These are phyloP conservation scores for Drosophila simulans DNA, from an alignment of 1,140 invertebrate genomes.

Conservation along the genomic window DNA sequence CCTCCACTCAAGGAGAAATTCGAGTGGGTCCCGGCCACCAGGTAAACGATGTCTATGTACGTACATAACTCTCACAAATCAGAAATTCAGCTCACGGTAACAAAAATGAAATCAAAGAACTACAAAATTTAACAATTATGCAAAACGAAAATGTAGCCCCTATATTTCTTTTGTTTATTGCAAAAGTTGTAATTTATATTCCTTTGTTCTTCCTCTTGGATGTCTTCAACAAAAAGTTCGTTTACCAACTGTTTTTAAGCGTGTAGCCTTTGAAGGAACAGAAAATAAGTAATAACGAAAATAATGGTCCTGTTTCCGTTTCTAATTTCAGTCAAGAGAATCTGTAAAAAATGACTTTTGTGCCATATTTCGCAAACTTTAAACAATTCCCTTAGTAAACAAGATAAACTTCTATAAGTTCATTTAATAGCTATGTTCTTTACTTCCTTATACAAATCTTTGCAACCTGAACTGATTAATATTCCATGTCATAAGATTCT, in stretches of 20 bases:
- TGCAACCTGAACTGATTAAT: background rate
- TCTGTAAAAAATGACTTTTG: no score
- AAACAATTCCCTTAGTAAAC: background rate
- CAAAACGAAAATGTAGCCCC: conserved; percentile 16
- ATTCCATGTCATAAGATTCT: background rate
- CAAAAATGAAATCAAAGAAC: conserved; percentile 71
- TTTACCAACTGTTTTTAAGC: conserved; percentile 23
- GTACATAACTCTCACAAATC: conserved; percentile 86
- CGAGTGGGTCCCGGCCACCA: conserved; percentile 97
- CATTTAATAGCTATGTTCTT: background rate
- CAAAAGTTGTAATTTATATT: conserved; percentile 42
- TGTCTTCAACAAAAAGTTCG: conserved; percentile 27
- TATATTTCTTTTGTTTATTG: conserved; percentile 35
- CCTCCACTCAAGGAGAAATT: conserved; percentile 96
- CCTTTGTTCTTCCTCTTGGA: conserved; percentile 27
- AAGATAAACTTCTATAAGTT: background rate
- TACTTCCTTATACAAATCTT: background rate
- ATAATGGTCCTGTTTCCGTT: conserved; percentile 19
- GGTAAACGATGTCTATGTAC: conserved; percentile 89
- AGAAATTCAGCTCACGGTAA: conserved; percentile 85
- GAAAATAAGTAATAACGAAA: conserved; percentile 7
- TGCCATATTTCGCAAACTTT: background rate
- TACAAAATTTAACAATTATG: conserved; percentile 68
- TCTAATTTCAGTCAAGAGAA: conserved; percentile 1
- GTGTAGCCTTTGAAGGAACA: conserved; percentile 28